Evolutionary conservation across 2,888 invertebrate genomes (phyloP), one percentile per base, ranked within the genome.

Genomic region (Microdon myrmicae): DNA sequence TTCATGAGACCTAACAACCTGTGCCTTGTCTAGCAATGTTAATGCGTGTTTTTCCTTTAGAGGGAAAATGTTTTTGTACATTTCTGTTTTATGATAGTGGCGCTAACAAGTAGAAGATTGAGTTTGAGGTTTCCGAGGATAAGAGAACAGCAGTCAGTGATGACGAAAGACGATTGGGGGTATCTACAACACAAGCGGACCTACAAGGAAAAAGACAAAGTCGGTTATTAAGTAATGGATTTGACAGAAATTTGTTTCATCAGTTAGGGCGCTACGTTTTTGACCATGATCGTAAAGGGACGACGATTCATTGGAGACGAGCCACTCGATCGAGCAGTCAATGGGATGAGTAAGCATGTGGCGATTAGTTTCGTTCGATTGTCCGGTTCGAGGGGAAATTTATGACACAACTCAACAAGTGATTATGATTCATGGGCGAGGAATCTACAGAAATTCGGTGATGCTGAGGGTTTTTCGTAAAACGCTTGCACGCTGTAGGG

Each of bases 201-300:
- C 6, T 7, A 13, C 17, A 14, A 43, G 7, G 41, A 41, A 26
- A 23, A 59, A 41, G 13, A 47, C 58, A 64, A 64, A 58, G 64
- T 53, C 64, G 64, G 37, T 51, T 32, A 58, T 64, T 51, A 64
- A 64, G 47, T 58, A 58, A 51, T 53, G 47, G 34, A 64, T 58
- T 64, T 64, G 64, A 58, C 64, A 45, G 64, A 47, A 64, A 64
- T 64, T 64, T 64, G 64, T 64, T 64, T 56, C 29, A 58, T 49
- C 64, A 45, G 41, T 64, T 51, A 56, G 23, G 58, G 32, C 29
- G 45, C 31, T 45, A 17, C 39, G 32, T 23, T n/a, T 43, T 31
- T 43, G 38, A 37, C 26, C 13, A 39, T 9, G 55, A n/a, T n/a
- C n/a, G n/a, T n/a, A n/a, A n/a, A n/a, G n/a, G n/a, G n/a, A 55